These are phyloP conservation scores for Schlechtendalia chinensis DNA, from an alignment of 1,140 invertebrate species.

Conservation along the genomic window DNA sequence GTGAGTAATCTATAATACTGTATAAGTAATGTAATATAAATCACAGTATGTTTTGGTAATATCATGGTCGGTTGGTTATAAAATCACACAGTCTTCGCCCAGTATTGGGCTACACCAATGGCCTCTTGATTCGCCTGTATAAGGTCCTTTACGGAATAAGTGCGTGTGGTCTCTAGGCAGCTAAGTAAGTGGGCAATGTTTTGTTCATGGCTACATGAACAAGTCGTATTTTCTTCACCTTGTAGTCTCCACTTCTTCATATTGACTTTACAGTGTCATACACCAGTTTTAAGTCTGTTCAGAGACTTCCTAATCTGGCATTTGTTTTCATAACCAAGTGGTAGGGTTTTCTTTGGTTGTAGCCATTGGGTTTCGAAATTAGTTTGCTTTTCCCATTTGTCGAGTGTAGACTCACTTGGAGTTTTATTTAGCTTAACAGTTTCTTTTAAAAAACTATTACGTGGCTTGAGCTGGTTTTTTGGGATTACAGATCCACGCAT, in stretches of 20 bases:
- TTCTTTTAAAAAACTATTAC: too few relatives aligned
- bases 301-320: background rate
- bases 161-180: background rate
- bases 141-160: background rate
- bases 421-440: too few relatives aligned
- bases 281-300: background rate
- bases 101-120: background rate
- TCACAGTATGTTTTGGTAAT: background rate
- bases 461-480: too few relatives aligned
- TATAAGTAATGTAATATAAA: background rate
- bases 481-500: too few relatives aligned
- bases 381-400: too few relatives aligned
- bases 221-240: background rate
- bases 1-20: too few relatives aligned
- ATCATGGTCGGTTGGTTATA: background rate
- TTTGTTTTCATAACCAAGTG: background rate
- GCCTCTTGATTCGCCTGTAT: background rate
- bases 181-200: background rate
- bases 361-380: too few relatives aligned
- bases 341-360: too few relatives aligned
- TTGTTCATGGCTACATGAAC: background rate
- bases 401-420: too few relatives aligned
- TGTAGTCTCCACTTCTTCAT: background rate
- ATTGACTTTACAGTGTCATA: background rate
- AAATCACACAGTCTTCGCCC: background rate